Percentiles rank a stretch among this genome's conserved stretches.
Evolutionary conservation across 2,797 vertebrate species (phyloP).

Genomic region (Fundulus diaphanus): DNA sequence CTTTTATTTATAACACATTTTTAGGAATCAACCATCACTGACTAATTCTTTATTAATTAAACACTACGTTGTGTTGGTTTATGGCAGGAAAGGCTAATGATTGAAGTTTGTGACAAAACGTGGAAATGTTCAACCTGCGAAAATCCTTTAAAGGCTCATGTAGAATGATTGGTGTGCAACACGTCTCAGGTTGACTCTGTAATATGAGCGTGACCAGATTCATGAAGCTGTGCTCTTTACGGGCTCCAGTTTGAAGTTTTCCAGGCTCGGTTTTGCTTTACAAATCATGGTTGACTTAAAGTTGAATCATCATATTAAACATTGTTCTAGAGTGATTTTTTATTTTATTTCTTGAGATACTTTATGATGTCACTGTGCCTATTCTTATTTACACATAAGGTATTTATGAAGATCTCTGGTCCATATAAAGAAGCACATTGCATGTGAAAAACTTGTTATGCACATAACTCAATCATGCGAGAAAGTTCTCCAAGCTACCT

Average conservation of each 20-base stretch:
- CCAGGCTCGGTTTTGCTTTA: constrained; percentile 29
- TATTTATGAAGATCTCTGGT: constrained; percentile 63
- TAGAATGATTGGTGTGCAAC: too few relatives aligned
- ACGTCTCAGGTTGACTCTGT: too few relatives aligned
- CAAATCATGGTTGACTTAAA: constrained; percentile 21
- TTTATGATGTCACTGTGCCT: constrained; percentile 41
- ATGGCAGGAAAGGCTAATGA: too few relatives aligned
- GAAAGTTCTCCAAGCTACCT: constrained; percentile 68
- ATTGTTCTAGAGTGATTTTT: constrained; percentile 43
- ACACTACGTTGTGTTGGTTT: too few relatives aligned
- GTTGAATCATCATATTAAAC: constrained; percentile 41
- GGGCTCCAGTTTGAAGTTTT: constrained; percentile 25
- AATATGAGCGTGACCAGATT: too few relatives aligned
- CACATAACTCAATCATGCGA: constrained; percentile 67
- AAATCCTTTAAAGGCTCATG: too few relatives aligned
- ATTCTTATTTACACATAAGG: constrained; percentile 56
- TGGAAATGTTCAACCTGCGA: too few relatives aligned
- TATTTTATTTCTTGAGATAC: constrained; percentile 41
- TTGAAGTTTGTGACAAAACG: too few relatives aligned
- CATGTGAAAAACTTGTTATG: constrained; percentile 74
- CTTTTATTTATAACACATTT: too few relatives aligned
- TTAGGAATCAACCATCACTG: too few relatives aligned
- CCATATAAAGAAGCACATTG: constrained; percentile 62
- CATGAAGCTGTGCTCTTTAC: constrained; percentile 14
- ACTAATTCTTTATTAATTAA: too few relatives aligned